A percentile compares a stretch with the other conserved stretches of the same genome.
Evolutionary conservation across 2,888 invertebrate genomes (phyloP).

Genomic region (Brachyptera putata): DNA sequence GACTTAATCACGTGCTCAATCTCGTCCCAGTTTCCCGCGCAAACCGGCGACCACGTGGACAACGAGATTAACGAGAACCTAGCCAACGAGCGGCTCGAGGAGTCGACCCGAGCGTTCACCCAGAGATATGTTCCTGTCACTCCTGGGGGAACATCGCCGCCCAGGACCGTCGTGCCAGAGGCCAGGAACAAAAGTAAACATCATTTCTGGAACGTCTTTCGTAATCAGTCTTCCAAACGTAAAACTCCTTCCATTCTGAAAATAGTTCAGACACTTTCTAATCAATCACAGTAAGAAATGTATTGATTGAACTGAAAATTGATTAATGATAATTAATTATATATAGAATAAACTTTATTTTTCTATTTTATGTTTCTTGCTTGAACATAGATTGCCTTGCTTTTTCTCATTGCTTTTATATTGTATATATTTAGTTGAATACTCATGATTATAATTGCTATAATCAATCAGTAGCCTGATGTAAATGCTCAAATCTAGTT

Average conservation of each 20-base stretch:
- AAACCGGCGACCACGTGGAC: constrained; percentile 10
- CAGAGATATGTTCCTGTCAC: not conserved
- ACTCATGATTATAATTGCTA: too few relatives aligned
- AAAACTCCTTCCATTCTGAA: constrained; percentile 3
- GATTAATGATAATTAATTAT: too few relatives aligned
- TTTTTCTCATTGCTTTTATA: too few relatives aligned
- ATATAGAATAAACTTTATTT: too few relatives aligned
- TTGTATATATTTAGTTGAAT: too few relatives aligned
- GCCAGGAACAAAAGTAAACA: not conserved
- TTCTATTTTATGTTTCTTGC: not conserved
- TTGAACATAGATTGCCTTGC: too few relatives aligned
- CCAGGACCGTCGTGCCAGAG: not conserved
- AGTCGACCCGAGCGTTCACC: not conserved
- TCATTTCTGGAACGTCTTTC: not conserved
- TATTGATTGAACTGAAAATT: too few relatives aligned
- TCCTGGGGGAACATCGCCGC: too few relatives aligned
- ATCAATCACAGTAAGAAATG: too few relatives aligned
- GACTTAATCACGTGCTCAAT: constrained; percentile 50
- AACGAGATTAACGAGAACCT: constrained; percentile 47
- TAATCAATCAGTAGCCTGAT: too few relatives aligned
- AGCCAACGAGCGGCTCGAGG: constrained; percentile 44
- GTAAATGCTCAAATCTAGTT: not conserved
- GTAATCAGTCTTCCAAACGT: not conserved
- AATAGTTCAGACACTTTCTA: constrained; percentile 13
- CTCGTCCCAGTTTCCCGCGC: constrained; percentile 43